These are phyloP conservation scores for Lapara coniferarum DNA, from an alignment of 2,888 invertebrate genomes.

Conservation along the genomic window DNA sequence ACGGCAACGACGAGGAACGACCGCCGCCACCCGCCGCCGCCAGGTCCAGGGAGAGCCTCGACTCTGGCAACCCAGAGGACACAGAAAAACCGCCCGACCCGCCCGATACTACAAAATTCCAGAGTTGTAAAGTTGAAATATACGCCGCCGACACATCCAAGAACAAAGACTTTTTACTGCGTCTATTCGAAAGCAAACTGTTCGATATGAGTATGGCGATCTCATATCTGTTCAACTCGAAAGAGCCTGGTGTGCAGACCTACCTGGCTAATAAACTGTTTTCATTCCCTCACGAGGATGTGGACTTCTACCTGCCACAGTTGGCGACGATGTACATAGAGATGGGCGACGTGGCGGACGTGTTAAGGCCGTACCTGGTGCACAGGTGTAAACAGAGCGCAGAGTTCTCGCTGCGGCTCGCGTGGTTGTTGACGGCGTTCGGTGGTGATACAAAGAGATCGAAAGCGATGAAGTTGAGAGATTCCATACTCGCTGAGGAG, in stretches of 20 bases:
- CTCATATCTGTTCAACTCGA: conserved; percentile 98
- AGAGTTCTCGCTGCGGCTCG: conserved; percentile 97
- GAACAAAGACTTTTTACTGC: conserved; percentile 88
- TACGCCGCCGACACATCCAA: conserved; percentile 68
- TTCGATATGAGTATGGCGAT: conserved; percentile 99
- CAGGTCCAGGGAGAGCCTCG: conserved; percentile 89
- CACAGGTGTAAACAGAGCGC: conserved; percentile 93
- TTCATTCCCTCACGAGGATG: conserved; percentile 94
- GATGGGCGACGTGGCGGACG: conserved; percentile 98
- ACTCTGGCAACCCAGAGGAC: conserved; percentile 87
- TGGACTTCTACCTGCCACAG: conserved; percentile 99
- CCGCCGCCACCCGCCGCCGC: conserved; percentile 75
- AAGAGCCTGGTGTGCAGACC: conserved; percentile 98
- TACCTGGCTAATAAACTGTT: conserved; percentile 99
- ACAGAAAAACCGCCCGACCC: conserved; percentile 80
- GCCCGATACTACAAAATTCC: conserved; percentile 58
- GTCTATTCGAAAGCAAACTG: conserved; percentile 98
- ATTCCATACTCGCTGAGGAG: conserved; percentile 75
- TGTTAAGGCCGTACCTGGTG: conserved; percentile 77
- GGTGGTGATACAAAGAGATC: conserved; percentile 85
- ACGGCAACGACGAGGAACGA: conserved; percentile 80
- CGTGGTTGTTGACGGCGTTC: conserved; percentile 98
- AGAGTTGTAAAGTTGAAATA: conserved; percentile 46
- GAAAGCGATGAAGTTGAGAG: conserved; percentile 70
- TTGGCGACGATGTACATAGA: conserved; percentile 99